phyloP scores from a whole-genome alignment of 2,888 invertebrate genomes.

The Leptopilina myrica region DNA sequence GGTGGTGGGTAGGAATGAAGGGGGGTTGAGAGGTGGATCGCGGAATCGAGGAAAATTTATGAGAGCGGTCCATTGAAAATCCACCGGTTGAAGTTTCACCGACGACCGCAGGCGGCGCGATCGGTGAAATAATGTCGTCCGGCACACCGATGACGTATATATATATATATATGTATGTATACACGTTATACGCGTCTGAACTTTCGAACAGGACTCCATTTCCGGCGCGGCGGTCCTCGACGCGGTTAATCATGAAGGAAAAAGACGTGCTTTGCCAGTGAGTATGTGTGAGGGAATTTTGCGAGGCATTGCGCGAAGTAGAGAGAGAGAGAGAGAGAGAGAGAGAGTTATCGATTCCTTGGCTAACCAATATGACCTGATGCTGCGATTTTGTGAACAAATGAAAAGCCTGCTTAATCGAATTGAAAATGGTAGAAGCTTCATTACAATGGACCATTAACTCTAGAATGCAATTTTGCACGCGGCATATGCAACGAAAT shows the following conservation, averaged over 20 bases:
- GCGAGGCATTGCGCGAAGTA: neutral
- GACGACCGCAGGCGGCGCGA: conserved; percentile 45
- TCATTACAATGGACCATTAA: conserved; percentile 40
- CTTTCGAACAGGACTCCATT: conserved; percentile 33
- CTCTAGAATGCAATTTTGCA: conserved; percentile 20
- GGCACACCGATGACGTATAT: conserved; percentile 20
- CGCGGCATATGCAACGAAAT: conserved; percentile 27
- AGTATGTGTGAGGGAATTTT: conserved; percentile 1
- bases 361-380: conserved; percentile 35
- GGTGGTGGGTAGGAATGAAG: conserved; percentile 7
- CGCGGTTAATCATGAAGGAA: conserved; percentile 39
- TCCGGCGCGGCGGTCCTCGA: conserved; percentile 39
- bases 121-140: conserved; percentile 40
- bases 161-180: conserved; percentile 14
- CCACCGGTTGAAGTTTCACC: conserved; percentile 48
- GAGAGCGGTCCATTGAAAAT: conserved; percentile 51
- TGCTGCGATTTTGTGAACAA: conserved; percentile 29
- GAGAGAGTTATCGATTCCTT: conserved; percentile 39
- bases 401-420: conserved; percentile 40
- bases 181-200: conserved; percentile 28
- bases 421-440: conserved; percentile 41
- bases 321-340: neutral
- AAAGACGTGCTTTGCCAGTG: neutral
- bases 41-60: conserved; percentile 46
- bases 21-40: conserved; percentile 7